These are phyloP conservation scores for Tachina fera DNA, from an alignment of 2,888 invertebrate species.

Conservation along the genomic window DNA sequence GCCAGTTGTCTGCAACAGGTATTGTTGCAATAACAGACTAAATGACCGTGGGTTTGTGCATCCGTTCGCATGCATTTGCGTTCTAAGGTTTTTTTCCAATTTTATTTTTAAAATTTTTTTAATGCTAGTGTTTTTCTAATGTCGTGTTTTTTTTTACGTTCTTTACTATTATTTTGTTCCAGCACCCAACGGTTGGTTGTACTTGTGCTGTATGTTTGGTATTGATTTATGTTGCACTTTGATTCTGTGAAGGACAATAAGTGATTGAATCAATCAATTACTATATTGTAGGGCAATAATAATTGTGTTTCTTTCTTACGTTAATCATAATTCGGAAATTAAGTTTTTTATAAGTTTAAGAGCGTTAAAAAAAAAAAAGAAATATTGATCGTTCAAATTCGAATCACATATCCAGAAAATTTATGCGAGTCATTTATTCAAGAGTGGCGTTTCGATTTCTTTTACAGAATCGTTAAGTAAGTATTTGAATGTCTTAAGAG, in stretches of 20 bases:
- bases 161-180: slow-evolving; percentile 40
- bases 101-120: not conserved
- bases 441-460: too few species aligned
- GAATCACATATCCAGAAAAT: not conserved
- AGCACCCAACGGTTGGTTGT: slow-evolving; percentile 31
- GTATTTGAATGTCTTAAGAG: too few species aligned
- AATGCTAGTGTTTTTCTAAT: slow-evolving; percentile 33
- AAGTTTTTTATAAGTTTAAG: not conserved
- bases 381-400: not conserved
- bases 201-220: slow-evolving; percentile 10
- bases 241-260: slow-evolving; percentile 53
- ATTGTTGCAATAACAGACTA: slow-evolving; percentile 47
- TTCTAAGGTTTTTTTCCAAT: slow-evolving; percentile 60
- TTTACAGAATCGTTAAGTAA: too few species aligned
- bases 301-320: not conserved
- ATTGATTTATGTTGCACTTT: slow-evolving; percentile 63
- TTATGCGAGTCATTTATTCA: too few species aligned
- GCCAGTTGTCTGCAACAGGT: slow-evolving; percentile 57
- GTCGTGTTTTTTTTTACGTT: slow-evolving; percentile 32
- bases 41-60: slow-evolving; percentile 75
- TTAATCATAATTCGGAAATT: slow-evolving; percentile 1
- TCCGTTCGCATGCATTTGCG: slow-evolving; percentile 77
- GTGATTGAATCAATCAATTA: slow-evolving; percentile 23
- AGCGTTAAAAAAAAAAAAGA: not conserved
- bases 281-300: slow-evolving; percentile 6